phyloP scores from a whole-genome alignment of 2,797 vertebrate genomes.

The Todus mexicanus region DNA sequence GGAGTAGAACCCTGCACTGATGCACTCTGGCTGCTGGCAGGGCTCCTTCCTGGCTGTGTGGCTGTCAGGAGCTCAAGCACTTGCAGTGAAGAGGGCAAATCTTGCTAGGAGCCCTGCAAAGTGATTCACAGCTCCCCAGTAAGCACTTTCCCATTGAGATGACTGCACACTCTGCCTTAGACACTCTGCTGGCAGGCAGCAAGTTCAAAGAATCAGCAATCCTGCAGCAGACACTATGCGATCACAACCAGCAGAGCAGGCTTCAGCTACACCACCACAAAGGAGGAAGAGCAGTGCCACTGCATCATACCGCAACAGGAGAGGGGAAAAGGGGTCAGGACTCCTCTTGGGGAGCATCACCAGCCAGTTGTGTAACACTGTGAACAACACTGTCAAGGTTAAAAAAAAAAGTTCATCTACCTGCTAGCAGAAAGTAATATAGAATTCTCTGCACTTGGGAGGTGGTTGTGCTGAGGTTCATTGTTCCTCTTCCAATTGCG shows the following conservation, averaged over 20 bases:
- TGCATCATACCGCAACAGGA: rapidly evolving
- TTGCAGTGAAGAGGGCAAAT: not conserved
- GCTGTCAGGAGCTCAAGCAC: not conserved
- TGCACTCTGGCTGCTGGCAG: rapidly evolving
- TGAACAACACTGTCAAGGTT: not conserved
- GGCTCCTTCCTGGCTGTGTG: not conserved
- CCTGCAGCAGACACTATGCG: rapidly evolving
- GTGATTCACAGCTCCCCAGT: not conserved
- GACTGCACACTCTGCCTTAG: not conserved
- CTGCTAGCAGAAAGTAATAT: not conserved
- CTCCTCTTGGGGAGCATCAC: rapidly evolving
- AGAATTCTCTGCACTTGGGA: not conserved
- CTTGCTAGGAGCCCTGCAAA: rapidly evolving
- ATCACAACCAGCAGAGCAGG: rapidly evolving
- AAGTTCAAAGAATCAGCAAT: not conserved
- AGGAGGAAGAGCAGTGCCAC: not conserved
- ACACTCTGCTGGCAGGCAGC: not conserved
- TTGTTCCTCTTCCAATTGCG: not conserved
- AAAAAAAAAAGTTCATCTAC: not conserved
- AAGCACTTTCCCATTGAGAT: not conserved
- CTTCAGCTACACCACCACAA: not conserved
- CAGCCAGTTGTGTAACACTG: not conserved
- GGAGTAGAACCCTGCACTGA: not conserved
- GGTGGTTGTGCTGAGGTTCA: not conserved
- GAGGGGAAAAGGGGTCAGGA: rapidly evolving